Evolutionary conservation across 2,888 invertebrate genomes (phyloP).

Genomic region (Corythucha ciliata): DNA sequence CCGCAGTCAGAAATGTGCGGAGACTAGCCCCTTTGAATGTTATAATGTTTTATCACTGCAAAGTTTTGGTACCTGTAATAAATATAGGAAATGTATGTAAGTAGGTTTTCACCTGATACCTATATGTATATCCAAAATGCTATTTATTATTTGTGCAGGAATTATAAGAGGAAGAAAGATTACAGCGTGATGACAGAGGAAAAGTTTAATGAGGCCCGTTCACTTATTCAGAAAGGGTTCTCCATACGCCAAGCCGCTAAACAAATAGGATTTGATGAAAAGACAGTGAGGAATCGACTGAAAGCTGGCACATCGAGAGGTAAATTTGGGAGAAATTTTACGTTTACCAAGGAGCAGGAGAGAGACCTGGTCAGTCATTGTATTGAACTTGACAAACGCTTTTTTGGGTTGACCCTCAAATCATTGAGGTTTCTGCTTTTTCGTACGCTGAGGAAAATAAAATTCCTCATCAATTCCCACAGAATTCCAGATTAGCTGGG

Average conservation of each 20-base stretch:
- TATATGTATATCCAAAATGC: not conserved
- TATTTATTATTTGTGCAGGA: conserved; percentile 19
- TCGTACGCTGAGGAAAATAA: not conserved
- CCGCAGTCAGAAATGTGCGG: too few species aligned
- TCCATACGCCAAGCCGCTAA: conserved; percentile 16
- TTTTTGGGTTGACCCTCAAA: not conserved
- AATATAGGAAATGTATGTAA: conserved; percentile 7
- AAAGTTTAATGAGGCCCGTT: conserved; percentile 14
- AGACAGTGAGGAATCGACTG: conserved; percentile 17
- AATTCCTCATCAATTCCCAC: not conserved
- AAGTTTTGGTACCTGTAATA: conserved; percentile 13
- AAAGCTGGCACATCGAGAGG: conserved; percentile 12
- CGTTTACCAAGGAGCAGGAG: conserved; percentile 6
- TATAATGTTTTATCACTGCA: too few species aligned
- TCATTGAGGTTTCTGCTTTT: conserved; percentile 3
- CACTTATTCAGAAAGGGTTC: conserved; percentile 15
- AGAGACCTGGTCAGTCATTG: conserved; percentile 1
- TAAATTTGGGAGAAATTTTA: conserved; percentile 13
- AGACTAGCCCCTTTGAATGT: too few species aligned
- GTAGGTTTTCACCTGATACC: not conserved
- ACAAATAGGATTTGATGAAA: conserved; percentile 17
- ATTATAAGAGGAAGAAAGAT: conserved; percentile 18
- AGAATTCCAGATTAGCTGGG: not conserved
- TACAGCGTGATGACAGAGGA: conserved; percentile 18
- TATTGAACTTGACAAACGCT: conserved; percentile 10